A percentile compares a stretch with the other conserved stretches of the same genome.
These are phyloP conservation scores for Anomalospiza imberbis DNA, from an alignment of 2,797 vertebrate genomes.

Conservation along the genomic window DNA sequence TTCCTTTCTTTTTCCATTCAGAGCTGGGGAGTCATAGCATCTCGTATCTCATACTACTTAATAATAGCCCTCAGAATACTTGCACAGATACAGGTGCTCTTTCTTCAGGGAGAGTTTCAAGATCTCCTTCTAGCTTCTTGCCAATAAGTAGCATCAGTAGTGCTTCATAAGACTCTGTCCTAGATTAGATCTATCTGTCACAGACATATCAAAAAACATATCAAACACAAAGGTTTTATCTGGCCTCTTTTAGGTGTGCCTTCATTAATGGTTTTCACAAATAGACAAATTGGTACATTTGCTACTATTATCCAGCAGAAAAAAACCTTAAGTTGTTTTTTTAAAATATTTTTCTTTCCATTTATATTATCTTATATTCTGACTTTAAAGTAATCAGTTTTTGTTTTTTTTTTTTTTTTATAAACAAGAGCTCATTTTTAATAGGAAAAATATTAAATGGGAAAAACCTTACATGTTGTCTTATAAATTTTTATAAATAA, in stretches of 20 bases:
- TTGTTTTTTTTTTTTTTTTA: neutral
- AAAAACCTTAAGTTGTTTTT: neutral
- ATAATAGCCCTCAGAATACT: neutral
- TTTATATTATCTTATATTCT: neutral
- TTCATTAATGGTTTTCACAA: neutral
- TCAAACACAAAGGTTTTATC: neutral
- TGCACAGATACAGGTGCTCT: neutral
- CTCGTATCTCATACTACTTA: neutral
- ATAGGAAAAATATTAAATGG: neutral
- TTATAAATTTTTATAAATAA: neutral
- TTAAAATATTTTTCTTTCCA: neutral
- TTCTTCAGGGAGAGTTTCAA: neutral
- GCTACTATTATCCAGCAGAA: neutral
- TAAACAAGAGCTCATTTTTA: neutral
- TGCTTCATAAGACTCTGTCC: neutral
- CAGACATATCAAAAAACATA: neutral
- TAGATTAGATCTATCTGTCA: neutral
- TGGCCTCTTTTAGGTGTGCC: neutral
- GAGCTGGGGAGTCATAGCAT: neutral
- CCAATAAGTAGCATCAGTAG: neutral
- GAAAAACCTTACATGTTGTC: neutral
- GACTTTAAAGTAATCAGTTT: neutral
- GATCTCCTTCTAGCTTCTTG: neutral
- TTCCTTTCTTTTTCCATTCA: constrained; percentile 12
- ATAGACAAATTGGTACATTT: neutral